Percentiles rank a stretch among this genome's conserved stretches.
phyloP scores from a whole-genome alignment of 2,888 invertebrate genomes.

The Spisula subtruncata region DNA sequence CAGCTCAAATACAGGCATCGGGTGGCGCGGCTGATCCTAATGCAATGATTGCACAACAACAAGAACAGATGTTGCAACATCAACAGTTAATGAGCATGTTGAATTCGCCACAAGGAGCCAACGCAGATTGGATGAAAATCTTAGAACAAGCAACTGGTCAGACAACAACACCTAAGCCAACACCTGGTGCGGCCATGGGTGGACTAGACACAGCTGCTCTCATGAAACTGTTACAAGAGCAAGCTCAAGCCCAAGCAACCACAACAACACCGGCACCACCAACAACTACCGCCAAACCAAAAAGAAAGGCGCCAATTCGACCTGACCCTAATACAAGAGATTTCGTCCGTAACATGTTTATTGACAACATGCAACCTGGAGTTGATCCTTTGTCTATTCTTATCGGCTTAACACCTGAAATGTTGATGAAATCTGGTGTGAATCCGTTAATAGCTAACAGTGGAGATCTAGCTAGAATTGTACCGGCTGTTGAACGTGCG shows the following conservation, averaged over 20 bases:
- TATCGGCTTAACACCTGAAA: slow-evolving; percentile 65
- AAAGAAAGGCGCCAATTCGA: slow-evolving; percentile 58
- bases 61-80: slow-evolving; percentile 10
- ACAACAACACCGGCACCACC: slow-evolving; percentile 48
- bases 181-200: neutral
- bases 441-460: slow-evolving; percentile 69
- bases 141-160: neutral
- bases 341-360: slow-evolving; percentile 64
- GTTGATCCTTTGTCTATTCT: slow-evolving; percentile 60
- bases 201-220: slow-evolving; percentile 43
- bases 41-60: slow-evolving; percentile 26
- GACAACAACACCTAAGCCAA: slow-evolving; percentile 3
- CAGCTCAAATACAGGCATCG: slow-evolving; percentile 37
- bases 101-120: slow-evolving; percentile 35
- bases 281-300: slow-evolving; percentile 47
- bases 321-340: slow-evolving; percentile 65
- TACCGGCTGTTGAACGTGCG: slow-evolving; percentile 65
- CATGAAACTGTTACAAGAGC: slow-evolving; percentile 35
- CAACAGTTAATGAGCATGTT: slow-evolving; percentile 12
- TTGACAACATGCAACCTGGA: slow-evolving; percentile 54
- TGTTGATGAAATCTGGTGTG: slow-evolving; percentile 68
- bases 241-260: slow-evolving; percentile 28
- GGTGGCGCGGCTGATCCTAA: slow-evolving; percentile 33
- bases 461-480: slow-evolving; percentile 62
- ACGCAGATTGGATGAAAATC: slow-evolving; percentile 41